phyloP scores from a whole-genome alignment of 2,113 vertebrate genomes.

The Megaptera novaeangliae region DNA sequence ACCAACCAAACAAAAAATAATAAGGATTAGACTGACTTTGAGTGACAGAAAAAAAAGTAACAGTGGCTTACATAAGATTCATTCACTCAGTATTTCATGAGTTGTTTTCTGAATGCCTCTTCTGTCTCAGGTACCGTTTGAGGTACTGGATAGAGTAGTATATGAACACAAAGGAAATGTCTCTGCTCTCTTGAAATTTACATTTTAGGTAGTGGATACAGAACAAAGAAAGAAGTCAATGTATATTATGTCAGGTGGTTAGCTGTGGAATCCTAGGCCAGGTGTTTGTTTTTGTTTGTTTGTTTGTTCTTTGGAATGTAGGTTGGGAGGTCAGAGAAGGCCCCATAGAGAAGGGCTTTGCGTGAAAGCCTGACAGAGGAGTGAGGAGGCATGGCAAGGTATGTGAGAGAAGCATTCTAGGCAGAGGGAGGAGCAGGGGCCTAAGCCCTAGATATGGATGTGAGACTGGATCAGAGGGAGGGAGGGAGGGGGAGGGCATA shows the following conservation, averaged over 20 bases:
- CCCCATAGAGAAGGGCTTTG: not conserved
- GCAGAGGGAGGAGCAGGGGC: not conserved
- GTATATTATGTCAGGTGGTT: not conserved
- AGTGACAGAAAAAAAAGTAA: not conserved
- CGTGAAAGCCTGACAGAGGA: not conserved
- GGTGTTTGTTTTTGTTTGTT: not conserved
- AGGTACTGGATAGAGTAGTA: not conserved
- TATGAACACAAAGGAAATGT: not conserved
- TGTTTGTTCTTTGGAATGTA: not conserved
- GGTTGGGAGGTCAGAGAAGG: not conserved
- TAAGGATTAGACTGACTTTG: not conserved
- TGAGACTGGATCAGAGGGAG: not conserved
- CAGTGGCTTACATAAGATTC: not conserved
- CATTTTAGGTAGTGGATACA: not conserved
- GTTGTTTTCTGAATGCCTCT: not conserved
- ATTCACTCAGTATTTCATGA: not conserved
- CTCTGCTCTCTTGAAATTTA: not conserved
- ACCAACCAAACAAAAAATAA: not conserved
- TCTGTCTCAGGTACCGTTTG: not conserved
- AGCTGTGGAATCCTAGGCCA: not conserved
- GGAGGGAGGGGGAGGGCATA: fast-evolving
- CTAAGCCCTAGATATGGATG: not conserved
- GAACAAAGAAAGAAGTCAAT: not conserved
- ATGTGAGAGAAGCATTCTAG: not conserved
- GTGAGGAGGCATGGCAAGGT: not conserved